These are phyloP conservation scores for Eretmocerus hayati DNA, from an alignment of 2,888 invertebrate genomes.

Conservation along the genomic window DNA sequence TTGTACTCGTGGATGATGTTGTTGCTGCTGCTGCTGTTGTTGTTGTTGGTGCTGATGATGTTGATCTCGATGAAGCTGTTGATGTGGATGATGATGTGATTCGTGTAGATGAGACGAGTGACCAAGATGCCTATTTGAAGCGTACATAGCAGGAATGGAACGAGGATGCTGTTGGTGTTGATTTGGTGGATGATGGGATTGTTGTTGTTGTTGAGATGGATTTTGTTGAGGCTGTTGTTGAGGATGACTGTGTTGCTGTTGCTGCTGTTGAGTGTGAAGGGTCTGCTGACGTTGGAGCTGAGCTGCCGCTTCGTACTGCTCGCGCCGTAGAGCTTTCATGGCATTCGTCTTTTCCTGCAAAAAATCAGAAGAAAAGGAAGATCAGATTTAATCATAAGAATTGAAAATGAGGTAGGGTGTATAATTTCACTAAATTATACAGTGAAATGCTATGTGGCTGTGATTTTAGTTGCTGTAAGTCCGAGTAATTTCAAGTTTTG, in stretches of 20 bases:
- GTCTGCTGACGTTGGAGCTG: slow-evolving; percentile 39
- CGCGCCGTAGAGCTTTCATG: slow-evolving; percentile 57
- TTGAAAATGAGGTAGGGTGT: too few relatives aligned
- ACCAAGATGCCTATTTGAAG: neutral
- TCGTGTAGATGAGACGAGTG: slow-evolving; percentile 18
- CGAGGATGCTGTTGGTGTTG: slow-evolving; percentile 19
- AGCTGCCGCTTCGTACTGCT: slow-evolving; percentile 43
- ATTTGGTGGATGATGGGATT: slow-evolving; percentile 5
- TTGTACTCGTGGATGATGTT: slow-evolving; percentile 25
- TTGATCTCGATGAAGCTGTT: slow-evolving; percentile 36
- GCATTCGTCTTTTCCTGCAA: slow-evolving; percentile 71
- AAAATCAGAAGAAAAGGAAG: too few relatives aligned
- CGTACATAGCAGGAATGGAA: slow-evolving; percentile 17
- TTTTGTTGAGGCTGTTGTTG: slow-evolving; percentile 38
- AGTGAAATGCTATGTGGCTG: too few relatives aligned
- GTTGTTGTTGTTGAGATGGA: slow-evolving; percentile 36
- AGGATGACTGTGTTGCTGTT: slow-evolving; percentile 43
- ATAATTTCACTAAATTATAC: too few relatives aligned
- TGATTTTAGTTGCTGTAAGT: too few relatives aligned
- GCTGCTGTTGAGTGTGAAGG: slow-evolving; percentile 38
- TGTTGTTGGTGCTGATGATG: slow-evolving; percentile 37
- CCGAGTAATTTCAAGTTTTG: too few relatives aligned
- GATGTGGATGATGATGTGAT: slow-evolving; percentile 18
- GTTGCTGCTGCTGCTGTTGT: slow-evolving; percentile 44
- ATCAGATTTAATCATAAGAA: too few relatives aligned